Conservation (phyloP, 2,797 vertebrate genomes). For the Ceryle rudis region DNA sequence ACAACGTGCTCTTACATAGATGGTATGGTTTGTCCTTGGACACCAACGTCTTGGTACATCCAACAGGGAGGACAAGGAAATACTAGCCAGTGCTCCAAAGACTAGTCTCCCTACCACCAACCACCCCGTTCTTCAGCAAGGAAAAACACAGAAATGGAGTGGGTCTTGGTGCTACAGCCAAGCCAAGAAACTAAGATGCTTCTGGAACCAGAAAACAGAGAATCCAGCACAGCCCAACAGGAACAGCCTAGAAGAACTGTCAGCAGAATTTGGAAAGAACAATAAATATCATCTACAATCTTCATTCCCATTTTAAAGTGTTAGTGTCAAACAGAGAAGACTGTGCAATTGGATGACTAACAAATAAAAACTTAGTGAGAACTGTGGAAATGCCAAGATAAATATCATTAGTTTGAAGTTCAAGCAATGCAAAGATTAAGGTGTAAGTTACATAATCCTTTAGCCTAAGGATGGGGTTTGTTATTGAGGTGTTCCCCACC, state of each 20-base stretch:
- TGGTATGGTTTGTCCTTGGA: neutral
- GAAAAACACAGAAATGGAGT: neutral
- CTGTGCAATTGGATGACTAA: neutral
- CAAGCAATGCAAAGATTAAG: conserved; percentile 3
- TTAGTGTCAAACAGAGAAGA: neutral
- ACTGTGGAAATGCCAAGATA: neutral
- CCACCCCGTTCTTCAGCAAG: neutral
- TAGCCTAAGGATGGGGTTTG: neutral
- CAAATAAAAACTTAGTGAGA: neutral
- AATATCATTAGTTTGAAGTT: neutral
- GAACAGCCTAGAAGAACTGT: neutral
- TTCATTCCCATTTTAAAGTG: neutral
- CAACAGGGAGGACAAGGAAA: neutral
- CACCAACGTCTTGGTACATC: neutral
- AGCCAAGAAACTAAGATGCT: neutral
- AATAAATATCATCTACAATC: neutral
- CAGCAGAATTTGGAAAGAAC: neutral
- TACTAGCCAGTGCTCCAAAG: neutral
- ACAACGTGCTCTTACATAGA: rapidly evolving
- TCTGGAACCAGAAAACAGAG: neutral
- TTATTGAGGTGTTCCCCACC: neutral
- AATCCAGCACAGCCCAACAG: neutral
- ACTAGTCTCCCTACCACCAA: neutral
- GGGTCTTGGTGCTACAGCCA: neutral
- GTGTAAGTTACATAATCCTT: neutral